Evolutionary conservation across 1,140 invertebrate species (phyloP), one percentile per base, ranked within the genome.

Genomic region (Ericerus pela): DNA sequence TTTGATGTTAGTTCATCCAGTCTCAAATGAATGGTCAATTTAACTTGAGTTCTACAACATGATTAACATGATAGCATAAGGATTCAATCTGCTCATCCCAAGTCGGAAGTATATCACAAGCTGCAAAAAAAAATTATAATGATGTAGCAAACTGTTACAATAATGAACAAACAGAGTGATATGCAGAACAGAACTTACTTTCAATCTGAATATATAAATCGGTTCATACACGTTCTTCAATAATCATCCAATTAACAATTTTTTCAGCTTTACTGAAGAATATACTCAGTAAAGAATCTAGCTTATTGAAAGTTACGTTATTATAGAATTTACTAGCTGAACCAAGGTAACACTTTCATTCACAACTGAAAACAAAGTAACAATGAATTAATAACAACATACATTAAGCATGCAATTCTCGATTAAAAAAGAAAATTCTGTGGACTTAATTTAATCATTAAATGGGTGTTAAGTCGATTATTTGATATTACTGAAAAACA

Each of bases 171-270:
- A 53, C 4, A 27, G 3, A 5, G 4, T 6, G 10, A 16, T 3
- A 14, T 47, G 22, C 8, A 24, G n/a, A 58, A 27, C 2, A 31
- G 12, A 38, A 59, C 76, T 77, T 72, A 91, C 88, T 89, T 79
- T 98, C 92, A 77, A 98, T 99, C 70, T 96, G 89, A 53, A 76
- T 99, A 94, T 63, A 99, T 96, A 68, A 88, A 89, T 1, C 94
- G 95, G 70, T 91, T 87, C 89, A 99, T 95, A 63, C n/a, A n/a
- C 95, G 75, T 14, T 82, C 81, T 71, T 97, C 93, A 33, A 91
- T 94, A 55, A 99, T 98, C 94, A 99, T 98, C 73, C 97, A 92
- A 61, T 89, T 94, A 18, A 94, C 94, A 68, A 97, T 97, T 70
- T 95, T 91, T 70, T 99, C 95, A 28, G 94, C 95, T 66, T 86